Conservation (phyloP, 2,113 vertebrate genomes). For the Condylura cristata region DNA sequence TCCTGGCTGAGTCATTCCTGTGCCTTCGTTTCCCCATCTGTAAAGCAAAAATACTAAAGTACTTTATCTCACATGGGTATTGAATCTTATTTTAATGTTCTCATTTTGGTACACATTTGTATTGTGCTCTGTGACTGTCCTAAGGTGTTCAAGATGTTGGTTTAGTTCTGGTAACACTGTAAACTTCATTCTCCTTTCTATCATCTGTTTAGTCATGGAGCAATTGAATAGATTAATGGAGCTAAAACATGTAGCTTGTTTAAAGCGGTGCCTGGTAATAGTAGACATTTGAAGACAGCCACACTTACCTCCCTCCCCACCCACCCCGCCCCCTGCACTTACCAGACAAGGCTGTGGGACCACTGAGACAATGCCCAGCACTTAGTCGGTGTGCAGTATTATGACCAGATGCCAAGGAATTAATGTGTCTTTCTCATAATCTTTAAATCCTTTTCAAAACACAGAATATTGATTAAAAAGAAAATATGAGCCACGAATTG, state of each 20-base stretch:
- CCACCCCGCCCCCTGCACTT: fast-evolving
- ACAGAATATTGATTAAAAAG: neutral
- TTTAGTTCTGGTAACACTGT: neutral
- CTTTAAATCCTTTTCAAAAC: constrained; percentile 21
- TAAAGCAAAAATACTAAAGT: neutral
- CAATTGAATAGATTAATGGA: neutral
- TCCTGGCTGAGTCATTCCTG: neutral
- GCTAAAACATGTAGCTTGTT: neutral
- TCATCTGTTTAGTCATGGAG: neutral
- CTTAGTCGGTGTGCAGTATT: neutral
- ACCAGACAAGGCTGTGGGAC: neutral
- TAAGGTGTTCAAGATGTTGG: neutral
- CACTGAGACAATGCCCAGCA: too few relatives aligned
- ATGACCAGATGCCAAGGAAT: neutral
- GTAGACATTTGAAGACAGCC: neutral
- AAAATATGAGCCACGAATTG: neutral
- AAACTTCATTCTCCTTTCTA: neutral
- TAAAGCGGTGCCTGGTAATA: neutral
- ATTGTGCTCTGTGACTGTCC: neutral
- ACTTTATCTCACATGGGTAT: neutral
- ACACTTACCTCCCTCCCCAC: fast-evolving
- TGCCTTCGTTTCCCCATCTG: neutral
- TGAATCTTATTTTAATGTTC: neutral
- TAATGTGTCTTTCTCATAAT: neutral
- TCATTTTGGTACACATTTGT: neutral